Percentiles rank a stretch among this genome's conserved stretches.
Conservation (phyloP, 2,888 invertebrate species). For the Operophtera brumata region DNA sequence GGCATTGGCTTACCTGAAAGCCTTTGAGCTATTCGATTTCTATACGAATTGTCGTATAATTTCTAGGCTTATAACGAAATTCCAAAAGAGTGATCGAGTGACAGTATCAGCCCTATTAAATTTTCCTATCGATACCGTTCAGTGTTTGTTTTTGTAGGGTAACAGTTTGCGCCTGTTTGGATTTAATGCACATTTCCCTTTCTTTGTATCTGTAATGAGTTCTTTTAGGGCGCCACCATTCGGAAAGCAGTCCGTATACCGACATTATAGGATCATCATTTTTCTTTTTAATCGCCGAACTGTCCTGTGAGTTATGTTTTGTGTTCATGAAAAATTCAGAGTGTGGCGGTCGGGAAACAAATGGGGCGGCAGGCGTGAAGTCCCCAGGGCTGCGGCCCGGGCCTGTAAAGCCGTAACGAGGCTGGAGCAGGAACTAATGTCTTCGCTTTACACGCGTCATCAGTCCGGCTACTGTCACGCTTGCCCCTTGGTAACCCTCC, state of each 20-base stretch:
- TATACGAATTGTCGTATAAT: background rate
- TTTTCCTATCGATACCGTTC: slow-evolving; percentile 36
- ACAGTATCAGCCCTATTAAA: slow-evolving; percentile 32
- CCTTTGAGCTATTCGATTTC: background rate
- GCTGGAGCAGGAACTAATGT: slow-evolving; percentile 50
- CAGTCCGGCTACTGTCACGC: slow-evolving; percentile 39
- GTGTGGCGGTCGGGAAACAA: slow-evolving; percentile 50
- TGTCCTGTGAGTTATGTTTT: slow-evolving; percentile 29
- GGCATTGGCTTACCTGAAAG: slow-evolving; percentile 1
- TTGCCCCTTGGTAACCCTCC: slow-evolving; percentile 32
- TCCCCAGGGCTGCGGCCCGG: slow-evolving; percentile 44
- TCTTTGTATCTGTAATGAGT: slow-evolving; percentile 26
- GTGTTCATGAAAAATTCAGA: slow-evolving; percentile 51
- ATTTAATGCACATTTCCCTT: slow-evolving; percentile 47
- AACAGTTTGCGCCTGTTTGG: slow-evolving; percentile 63
- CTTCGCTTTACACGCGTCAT: slow-evolving; percentile 57
- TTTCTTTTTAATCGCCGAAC: slow-evolving; percentile 25
- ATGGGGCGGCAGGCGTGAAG: slow-evolving; percentile 47
- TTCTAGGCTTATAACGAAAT: background rate
- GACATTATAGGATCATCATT: slow-evolving; percentile 21
- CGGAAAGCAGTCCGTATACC: slow-evolving; percentile 13
- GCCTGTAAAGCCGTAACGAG: slow-evolving; percentile 46
- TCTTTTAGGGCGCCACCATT: slow-evolving; percentile 21
- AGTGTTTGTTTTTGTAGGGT: slow-evolving; percentile 66
- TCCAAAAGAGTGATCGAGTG: background rate